Percentiles rank a stretch among this genome's conserved stretches.
These are phyloP conservation scores for Merops nubicus DNA, from an alignment of 2,113 vertebrate genomes.

Conservation along the genomic window DNA sequence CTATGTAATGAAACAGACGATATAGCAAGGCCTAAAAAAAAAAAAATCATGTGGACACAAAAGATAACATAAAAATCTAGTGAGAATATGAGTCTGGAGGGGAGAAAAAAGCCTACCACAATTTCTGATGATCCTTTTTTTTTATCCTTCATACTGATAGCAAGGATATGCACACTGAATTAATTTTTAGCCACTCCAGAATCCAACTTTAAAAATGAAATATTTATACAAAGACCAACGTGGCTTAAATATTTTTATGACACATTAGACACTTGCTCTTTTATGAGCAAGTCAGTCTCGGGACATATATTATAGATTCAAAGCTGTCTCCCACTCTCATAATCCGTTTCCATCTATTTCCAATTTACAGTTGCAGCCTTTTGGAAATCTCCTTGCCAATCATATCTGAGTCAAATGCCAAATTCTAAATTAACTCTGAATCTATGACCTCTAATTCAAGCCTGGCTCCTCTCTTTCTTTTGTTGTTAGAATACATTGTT, in stretches of 20 bases:
- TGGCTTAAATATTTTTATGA: conserved; percentile 45
- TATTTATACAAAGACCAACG: conserved; percentile 20
- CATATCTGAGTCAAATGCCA: not conserved
- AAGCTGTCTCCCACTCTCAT: conserved; percentile 3
- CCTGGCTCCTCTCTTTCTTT: not conserved
- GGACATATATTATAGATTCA: conserved; percentile 13
- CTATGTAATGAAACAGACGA: not conserved
- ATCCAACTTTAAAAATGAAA: conserved; percentile 7
- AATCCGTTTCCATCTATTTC: conserved; percentile 47
- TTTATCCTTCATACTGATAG: not conserved
- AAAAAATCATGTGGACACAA: not conserved
- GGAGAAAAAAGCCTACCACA: not conserved
- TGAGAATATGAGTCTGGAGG: not conserved
- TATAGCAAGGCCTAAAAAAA: not conserved
- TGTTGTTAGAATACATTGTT: not conserved
- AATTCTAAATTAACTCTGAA: conserved; percentile 16
- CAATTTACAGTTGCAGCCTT: conserved; percentile 29
- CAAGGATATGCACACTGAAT: not conserved
- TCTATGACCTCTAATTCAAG: not conserved
- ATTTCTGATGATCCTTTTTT: not conserved
- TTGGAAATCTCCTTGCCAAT: conserved; percentile 30
- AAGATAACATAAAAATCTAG: not conserved
- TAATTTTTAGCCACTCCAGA: not conserved
- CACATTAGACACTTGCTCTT: conserved; percentile 46
- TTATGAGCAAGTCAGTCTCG: not conserved